Base-by-base conservation (phyloP, 2,797 vertebrate species). In the Halcyon chelicuti region DNA sequence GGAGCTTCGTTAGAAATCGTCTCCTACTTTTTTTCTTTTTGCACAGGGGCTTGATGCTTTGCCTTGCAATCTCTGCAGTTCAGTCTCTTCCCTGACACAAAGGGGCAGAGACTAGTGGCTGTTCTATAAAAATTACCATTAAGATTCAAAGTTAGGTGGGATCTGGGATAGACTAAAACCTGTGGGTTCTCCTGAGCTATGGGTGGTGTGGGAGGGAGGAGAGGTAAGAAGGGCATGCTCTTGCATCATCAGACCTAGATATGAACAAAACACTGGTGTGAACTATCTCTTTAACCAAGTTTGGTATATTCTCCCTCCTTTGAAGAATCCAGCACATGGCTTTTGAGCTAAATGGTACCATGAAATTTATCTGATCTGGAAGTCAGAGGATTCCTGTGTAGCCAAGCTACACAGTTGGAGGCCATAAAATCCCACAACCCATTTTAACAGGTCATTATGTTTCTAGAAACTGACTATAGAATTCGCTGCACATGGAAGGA, bases 401-500 rank as follows among this genome's bases (percentile, higher is more conserved):
- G 60, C 77, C 74, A 75, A 65, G 73, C 79, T 44, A 0, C 42
- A 57, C 79, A 70, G 58, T 92, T 72, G 68, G 87, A 91, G 89
- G 79, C 62, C 63, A 78, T 81, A 81, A 86, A 94, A 92, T 68
- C 70, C n/a, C 77, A 49, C 70, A 62, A 86, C 28, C 46, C 22
- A 1, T 12, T 96, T 78, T 84, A 67, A 78, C 51, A 70, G 86
- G 39, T 90, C 4, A 1, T 82, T 88, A 49, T 89, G 74, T 70
- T 88, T 55, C 90, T 82, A 42, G 63, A 79, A 61, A 51, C 63
- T 82, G 57, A 61, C 88, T 92, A 88, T 89, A 86, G 62, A 86
- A 58, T 46, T 83, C 54, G 31, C 19, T 49, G 33, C 4, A 0
- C 42, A 5, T 83, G 78, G 78, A 90, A 77, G 54, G 80, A 80